Conservation (phyloP, 1,140 invertebrate genomes). For the Lasioglossum baleicum region DNA sequence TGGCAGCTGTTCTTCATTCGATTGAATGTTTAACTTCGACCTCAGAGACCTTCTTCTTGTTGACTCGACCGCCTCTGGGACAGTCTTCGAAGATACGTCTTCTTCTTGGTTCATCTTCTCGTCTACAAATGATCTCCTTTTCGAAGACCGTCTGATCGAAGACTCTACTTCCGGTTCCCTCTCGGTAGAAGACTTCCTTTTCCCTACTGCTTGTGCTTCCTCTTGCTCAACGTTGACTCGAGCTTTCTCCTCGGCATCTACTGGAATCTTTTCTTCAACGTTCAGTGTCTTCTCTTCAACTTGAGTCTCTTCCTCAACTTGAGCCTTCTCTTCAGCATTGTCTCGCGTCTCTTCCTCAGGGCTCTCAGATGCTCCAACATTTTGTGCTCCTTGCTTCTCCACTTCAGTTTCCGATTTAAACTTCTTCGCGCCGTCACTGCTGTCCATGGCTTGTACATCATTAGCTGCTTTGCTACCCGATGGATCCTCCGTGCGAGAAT, state of each 20-base stretch:
- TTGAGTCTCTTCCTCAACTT: neutral
- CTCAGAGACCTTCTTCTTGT: conserved; percentile 17
- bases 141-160: neutral
- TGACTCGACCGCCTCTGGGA: neutral
- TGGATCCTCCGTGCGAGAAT: neutral
- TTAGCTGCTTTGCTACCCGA: neutral
- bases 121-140: conserved; percentile 9
- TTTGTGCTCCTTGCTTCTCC: neutral
- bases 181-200: neutral
- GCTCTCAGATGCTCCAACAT: neutral
- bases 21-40: neutral
- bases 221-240: neutral
- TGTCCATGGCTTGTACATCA: neutral
- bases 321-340: neutral
- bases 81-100: neutral
- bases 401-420: neutral
- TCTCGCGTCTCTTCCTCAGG: neutral
- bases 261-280: no score
- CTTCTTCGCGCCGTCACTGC: neutral
- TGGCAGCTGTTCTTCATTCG: neutral
- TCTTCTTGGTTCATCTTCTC: neutral
- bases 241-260: neutral
- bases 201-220: neutral
- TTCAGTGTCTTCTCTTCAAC: neutral
- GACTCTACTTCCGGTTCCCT: neutral